Percentiles rank a stretch among this genome's conserved stretches.
These are phyloP conservation scores for Aphidius gifuensis DNA, from an alignment of 1,140 invertebrate species.

Conservation along the genomic window DNA sequence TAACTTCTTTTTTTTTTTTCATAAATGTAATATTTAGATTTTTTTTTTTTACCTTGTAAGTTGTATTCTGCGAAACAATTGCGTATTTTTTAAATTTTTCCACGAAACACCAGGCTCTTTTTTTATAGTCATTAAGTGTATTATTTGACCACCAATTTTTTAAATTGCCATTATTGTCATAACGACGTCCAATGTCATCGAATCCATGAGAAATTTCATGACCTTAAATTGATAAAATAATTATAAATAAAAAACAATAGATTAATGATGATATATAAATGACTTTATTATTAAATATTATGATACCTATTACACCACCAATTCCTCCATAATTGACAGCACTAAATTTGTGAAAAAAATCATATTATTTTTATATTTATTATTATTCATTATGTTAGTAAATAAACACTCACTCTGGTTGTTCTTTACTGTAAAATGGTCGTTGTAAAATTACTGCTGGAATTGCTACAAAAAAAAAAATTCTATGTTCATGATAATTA, in stretches of 20 bases:
- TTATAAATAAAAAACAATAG: too few species aligned
- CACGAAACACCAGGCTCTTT: constrained; percentile 77
- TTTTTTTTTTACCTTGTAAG: constrained; percentile 1
- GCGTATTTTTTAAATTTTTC: constrained; percentile 51
- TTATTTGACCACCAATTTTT: constrained; percentile 76
- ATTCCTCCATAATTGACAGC: constrained; percentile 75
- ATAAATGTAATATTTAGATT: background rate
- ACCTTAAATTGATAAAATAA: constrained; percentile 59
- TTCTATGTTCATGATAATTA: too few species aligned
- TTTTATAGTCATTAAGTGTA: constrained; percentile 64
- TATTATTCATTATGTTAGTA: too few species aligned
- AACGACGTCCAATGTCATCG: constrained; percentile 66
- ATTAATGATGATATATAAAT: too few species aligned
- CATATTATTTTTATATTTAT: too few species aligned
- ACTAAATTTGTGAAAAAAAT: background rate
- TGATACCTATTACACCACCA: constrained; percentile 37
- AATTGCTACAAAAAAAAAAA: constrained; percentile 63
- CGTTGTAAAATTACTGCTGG: constrained; percentile 90
- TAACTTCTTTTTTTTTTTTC: background rate
- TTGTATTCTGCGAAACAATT: background rate
- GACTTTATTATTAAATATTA: too few species aligned
- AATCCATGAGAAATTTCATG: constrained; percentile 71
- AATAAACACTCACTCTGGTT: background rate
- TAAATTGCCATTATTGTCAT: constrained; percentile 68
- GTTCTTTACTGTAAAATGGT: constrained; percentile 59